phyloP scores from a whole-genome alignment of 2,113 vertebrate species.

The Oxyruncus cristatus region DNA sequence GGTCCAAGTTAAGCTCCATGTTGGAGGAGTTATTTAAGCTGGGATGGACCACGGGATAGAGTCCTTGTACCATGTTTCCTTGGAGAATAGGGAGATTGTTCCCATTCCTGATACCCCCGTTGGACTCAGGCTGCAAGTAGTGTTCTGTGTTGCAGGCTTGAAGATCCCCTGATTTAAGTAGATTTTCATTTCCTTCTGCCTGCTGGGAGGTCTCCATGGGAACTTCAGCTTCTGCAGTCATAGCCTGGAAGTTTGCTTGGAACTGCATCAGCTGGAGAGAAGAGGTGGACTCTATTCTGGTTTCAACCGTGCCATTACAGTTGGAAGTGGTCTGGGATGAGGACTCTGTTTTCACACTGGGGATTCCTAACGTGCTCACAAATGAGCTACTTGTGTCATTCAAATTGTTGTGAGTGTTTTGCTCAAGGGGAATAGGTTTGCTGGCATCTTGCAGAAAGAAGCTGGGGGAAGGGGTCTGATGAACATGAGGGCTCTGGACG shows the following conservation, averaged over 20 bases:
- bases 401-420: constrained; percentile 75
- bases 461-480: constrained; percentile 94
- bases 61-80: constrained; percentile 90
- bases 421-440: constrained; percentile 80
- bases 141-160: constrained; percentile 89
- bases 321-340: constrained; percentile 83
- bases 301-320: constrained; percentile 88
- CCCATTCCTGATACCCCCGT: constrained; percentile 79
- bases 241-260: constrained; percentile 88
- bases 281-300: constrained; percentile 78
- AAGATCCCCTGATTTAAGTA: constrained; percentile 91
- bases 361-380: constrained; percentile 70
- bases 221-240: constrained; percentile 83
- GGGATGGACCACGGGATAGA: constrained; percentile 90
- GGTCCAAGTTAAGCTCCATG: constrained; percentile 99
- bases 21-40: constrained; percentile 78
- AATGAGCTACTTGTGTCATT: constrained; percentile 74
- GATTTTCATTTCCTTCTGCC: constrained; percentile 80
- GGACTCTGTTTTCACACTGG: constrained; percentile 89
- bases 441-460: constrained; percentile 96
- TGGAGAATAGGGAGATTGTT: constrained; percentile 87
- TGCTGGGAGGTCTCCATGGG: constrained; percentile 82
- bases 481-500: constrained; percentile 89
- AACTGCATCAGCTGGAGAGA: constrained; percentile 96
- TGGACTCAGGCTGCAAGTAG: constrained; percentile 87